Conservation (phyloP, 2,797 vertebrate species). For the Sciurus vulgaris region DNA sequence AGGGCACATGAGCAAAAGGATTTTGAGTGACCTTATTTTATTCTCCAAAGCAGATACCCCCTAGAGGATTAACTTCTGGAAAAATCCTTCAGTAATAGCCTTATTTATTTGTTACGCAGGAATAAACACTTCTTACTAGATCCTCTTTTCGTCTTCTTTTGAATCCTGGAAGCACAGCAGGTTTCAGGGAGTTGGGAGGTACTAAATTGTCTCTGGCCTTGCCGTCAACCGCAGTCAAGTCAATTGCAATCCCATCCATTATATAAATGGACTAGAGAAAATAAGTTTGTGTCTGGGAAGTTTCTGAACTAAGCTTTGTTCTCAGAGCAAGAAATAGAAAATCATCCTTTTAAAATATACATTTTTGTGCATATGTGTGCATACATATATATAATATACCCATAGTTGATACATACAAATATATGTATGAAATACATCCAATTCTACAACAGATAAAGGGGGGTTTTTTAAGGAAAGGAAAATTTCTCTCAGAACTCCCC, state of each 20-base stretch:
- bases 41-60: background rate
- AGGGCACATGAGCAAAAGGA: conserved; percentile 21
- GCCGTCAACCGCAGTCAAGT: background rate
- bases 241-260: conserved; percentile 28
- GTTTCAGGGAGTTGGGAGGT: conserved; percentile 17
- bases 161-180: conserved; percentile 49
- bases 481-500: background rate
- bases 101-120: background rate
- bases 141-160: conserved; percentile 43
- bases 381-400: background rate
- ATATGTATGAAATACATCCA: background rate
- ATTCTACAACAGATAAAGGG: conserved; percentile 53
- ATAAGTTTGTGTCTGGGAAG: conserved; percentile 32
- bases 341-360: conserved; percentile 20
- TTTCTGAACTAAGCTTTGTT: background rate
- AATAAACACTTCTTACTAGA: conserved; percentile 11
- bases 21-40: conserved; percentile 60
- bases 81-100: conserved; percentile 46
- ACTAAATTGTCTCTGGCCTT: background rate
- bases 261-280: conserved; percentile 71
- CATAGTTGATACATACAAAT: too few relatives aligned
- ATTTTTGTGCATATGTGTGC: too few relatives aligned
- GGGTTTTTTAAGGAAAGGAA: background rate
- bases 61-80: conserved; percentile 59
- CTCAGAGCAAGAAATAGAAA: background rate